phyloP scores from a whole-genome alignment of 2,797 vertebrate genomes.

The Garrulus glandarius region DNA sequence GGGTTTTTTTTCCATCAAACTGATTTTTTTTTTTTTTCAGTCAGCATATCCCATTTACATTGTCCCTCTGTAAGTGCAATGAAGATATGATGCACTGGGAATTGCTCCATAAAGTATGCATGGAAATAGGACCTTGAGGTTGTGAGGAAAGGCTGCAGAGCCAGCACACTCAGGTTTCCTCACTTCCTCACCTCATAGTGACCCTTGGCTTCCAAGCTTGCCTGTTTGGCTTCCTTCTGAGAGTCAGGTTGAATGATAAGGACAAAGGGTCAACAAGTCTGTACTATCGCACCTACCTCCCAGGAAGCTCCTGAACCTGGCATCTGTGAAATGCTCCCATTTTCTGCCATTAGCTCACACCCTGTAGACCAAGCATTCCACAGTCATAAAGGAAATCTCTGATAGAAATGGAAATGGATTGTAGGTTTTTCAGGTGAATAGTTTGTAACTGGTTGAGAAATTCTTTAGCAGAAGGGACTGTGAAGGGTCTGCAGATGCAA shows the following conservation, averaged over 20 bases:
- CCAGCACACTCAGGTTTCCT: not conserved
- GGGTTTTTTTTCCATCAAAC: rapidly evolving
- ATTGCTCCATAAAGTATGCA: not conserved
- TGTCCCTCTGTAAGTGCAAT: not conserved
- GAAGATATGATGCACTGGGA: not conserved
- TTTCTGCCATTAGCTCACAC: not conserved
- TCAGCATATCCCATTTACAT: not conserved
- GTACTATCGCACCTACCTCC: not conserved
- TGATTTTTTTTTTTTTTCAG: not conserved
- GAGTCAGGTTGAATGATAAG: not conserved
- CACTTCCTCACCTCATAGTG: rapidly evolving
- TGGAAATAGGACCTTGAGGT: not conserved
- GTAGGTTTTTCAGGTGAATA: not conserved
- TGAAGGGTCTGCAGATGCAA: not conserved
- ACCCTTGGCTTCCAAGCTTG: not conserved
- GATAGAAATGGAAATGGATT: not conserved
- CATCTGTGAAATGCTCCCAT: not conserved
- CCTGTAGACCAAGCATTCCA: not conserved
- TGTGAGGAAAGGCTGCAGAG: not conserved
- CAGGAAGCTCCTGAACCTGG: not conserved
- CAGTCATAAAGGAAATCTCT: not conserved
- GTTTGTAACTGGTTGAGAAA: not conserved
- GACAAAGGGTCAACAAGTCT: not conserved
- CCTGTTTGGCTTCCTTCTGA: not conserved
- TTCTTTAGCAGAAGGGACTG: not conserved